phyloP scores from a whole-genome alignment of 2,797 vertebrate genomes.

The Ctenosaura bakeri region DNA sequence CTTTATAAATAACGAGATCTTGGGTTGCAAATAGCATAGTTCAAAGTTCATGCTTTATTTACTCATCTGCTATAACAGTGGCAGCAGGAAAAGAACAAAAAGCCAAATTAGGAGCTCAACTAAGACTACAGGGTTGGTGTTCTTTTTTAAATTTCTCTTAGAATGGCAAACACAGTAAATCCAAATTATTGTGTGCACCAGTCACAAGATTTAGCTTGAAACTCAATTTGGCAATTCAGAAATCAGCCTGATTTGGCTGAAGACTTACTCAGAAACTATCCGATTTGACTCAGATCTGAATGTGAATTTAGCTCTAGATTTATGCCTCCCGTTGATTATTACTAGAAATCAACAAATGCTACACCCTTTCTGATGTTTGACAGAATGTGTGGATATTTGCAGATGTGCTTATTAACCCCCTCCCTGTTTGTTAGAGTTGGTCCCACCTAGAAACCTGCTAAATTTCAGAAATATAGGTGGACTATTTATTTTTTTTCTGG shows the following conservation, averaged over 20 bases:
- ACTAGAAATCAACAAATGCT: not conserved
- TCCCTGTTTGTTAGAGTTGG: too few relatives aligned
- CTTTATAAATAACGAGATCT: constrained; percentile 15
- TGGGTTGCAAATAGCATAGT: constrained; percentile 16
- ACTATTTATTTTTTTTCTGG: too few relatives aligned
- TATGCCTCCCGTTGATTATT: not conserved
- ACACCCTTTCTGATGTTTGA: not conserved
- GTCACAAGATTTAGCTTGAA: too few relatives aligned
- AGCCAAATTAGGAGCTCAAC: not conserved
- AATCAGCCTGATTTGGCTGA: too few relatives aligned
- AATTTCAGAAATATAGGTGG: too few relatives aligned
- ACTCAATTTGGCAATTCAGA: too few relatives aligned
- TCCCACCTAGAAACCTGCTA: too few relatives aligned
- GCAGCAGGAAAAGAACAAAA: not conserved
- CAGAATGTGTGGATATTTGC: not conserved
- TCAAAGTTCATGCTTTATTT: constrained; percentile 33
- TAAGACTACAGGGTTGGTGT: not conserved
- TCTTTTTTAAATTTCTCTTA: constrained; percentile 13
- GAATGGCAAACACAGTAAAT: not conserved
- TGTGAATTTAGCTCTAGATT: not conserved
- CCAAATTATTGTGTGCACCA: not conserved
- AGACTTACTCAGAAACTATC: not conserved
- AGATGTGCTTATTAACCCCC: not conserved
- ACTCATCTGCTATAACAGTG: constrained; percentile 20
- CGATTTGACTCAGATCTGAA: not conserved